These are phyloP conservation scores for Teleogryllus occipitalis DNA, from an alignment of 1,140 invertebrate species.

Conservation along the genomic window DNA sequence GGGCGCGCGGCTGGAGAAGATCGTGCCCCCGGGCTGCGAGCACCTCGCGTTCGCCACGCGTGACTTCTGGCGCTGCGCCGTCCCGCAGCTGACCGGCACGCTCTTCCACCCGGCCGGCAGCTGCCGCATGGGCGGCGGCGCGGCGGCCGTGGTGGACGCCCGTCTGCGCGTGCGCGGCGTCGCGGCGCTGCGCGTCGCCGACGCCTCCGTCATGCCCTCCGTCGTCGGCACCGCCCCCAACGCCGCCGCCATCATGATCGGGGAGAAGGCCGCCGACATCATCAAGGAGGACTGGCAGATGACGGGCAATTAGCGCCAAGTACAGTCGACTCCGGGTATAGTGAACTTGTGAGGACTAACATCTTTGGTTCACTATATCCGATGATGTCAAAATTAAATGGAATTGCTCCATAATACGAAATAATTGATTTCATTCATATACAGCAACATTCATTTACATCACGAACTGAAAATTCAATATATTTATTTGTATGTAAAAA, in stretches of 20 bases:
- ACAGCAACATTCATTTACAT: no score
- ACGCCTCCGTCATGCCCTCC: constrained; percentile 31
- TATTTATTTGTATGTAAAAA: no score
- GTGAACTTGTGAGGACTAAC: no score
- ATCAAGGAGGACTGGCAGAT: constrained; percentile 22
- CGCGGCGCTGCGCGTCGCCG: constrained; percentile 27
- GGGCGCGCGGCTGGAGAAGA: background rate
- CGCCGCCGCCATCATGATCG: constrained; percentile 28
- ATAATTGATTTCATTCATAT: no score
- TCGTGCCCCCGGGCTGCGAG: background rate
- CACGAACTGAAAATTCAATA: no score
- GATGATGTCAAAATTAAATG: no score
- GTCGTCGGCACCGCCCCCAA: constrained; percentile 27
- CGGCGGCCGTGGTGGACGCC: constrained; percentile 32
- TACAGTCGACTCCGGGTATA: no score
- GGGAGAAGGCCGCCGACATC: constrained; percentile 28
- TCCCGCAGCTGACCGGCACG: constrained; percentile 29
- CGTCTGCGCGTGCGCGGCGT: constrained; percentile 30
- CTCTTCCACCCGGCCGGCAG: background rate
- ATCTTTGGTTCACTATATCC: no score
- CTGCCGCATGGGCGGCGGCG: constrained; percentile 23
- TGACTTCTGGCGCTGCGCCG: constrained; percentile 31
- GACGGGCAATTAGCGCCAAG: no score
- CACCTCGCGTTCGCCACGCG: constrained; percentile 13
- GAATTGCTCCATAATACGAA: no score